Base-by-base conservation (phyloP, 2,888 invertebrate genomes). In the Drosophila pegasa region DNA sequence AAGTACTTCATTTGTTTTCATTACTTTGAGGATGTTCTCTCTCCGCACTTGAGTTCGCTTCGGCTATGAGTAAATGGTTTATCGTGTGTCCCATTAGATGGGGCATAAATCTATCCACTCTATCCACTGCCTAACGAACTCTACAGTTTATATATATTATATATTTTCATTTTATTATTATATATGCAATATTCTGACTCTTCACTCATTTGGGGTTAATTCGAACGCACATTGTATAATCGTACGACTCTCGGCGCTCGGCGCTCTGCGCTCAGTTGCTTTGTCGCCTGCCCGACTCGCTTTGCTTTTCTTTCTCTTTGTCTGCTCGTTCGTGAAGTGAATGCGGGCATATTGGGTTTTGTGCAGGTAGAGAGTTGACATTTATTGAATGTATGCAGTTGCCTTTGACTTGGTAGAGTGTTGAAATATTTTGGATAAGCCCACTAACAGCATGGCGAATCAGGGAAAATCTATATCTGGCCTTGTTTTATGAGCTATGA, bases 221-320 rank as follows among this genome's bases (percentile, higher is more conserved):
- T 80, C 70, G 60, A 71, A 31, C 75, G 88, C 87, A 88, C 68
- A 87, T 84, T 84, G 72, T 89, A 78, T 83, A 78, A 83, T 86
- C 80, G 59, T 38, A 61, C 63, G 60, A 56, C 71, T 63, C 71
- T 60, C 41, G 38, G 61, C 68, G 58, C n/a, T n/a, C n/a, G n/a
- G n/a, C n/a, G n/a, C 71, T 60, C 41, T 38, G 61, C 68, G 58
- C 63, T 61, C 63, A 54, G 33, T 31, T 41, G 57, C 68, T 67
- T 74, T 84, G 88, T 45, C 25, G 43, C 43, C 43, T 25, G n/a
- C 57, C 55, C 35, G 58, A 51, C 63, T 74, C 66, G 54, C 56
- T 37, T 40, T 37, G 73, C 60, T 65, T 69, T 67, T 67, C 56
- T 56, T 75, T 59, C 78, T 64, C 27, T 45, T 45, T 43, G 43